phyloP scores from a whole-genome alignment of 1,140 invertebrate species.

The Hycleus cichorii region DNA sequence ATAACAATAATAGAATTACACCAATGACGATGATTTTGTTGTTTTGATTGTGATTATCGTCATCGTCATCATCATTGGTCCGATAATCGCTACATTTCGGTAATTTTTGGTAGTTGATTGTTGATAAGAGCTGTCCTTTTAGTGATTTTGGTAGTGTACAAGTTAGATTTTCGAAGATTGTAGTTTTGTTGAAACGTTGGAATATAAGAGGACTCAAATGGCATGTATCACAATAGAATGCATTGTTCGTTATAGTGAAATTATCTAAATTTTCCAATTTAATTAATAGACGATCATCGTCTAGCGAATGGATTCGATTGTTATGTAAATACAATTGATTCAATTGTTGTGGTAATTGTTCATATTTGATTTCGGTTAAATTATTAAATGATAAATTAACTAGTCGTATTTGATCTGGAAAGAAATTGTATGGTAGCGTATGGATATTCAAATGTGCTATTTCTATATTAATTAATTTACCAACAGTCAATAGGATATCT shows the following conservation, averaged over 20 bases:
- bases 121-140: conserved; percentile 25
- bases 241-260: conserved; percentile 51
- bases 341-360: conserved; percentile 46
- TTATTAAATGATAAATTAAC: conserved; percentile 51
- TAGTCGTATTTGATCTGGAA: conserved; percentile 46
- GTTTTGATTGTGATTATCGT: conserved; percentile 10
- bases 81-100: conserved; percentile 18
- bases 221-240: conserved; percentile 60
- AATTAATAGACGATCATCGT: conserved; percentile 48
- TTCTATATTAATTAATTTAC: conserved; percentile 49
- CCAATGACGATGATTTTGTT: conserved; percentile 30
- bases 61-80: conserved; percentile 6
- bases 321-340: conserved; percentile 52
- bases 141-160: conserved; percentile 36
- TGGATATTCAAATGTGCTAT: conserved; percentile 53
- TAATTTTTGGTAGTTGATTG: conserved; percentile 11
- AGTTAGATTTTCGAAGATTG: conserved; percentile 25
- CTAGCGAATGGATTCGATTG: conserved; percentile 53
- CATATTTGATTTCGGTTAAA: conserved; percentile 28
- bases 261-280: conserved; percentile 47
- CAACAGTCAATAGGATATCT: conserved; percentile 48
- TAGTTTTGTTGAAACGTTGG: conserved; percentile 39
- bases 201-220: conserved; percentile 45
- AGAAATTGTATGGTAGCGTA: conserved; percentile 46
- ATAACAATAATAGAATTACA: conserved; percentile 9